Evolutionary conservation across 2,113 vertebrate genomes (phyloP), one percentile per base, ranked within the genome.

Genomic region (Chaetura pelagica): DNA sequence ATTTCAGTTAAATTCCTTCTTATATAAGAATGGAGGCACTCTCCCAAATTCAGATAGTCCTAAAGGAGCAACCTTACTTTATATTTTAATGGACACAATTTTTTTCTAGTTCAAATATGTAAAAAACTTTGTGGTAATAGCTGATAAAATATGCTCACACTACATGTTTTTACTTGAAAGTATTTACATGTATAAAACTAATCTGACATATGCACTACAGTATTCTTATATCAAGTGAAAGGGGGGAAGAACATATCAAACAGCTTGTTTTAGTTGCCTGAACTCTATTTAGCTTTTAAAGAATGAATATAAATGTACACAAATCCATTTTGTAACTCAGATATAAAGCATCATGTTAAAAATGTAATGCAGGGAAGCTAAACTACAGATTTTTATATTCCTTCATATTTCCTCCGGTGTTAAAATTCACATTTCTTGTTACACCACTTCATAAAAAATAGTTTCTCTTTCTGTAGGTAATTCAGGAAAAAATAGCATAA

Each of bases 161-260:
- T 88, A 18, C 87, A 30, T 74, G 63, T 66, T 94, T 69, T 93
- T 71, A 64, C 64, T 94, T 94, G 83, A 35, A 97, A 97, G 58
- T 35, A 94, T 94, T 97, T 93, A 67, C 80, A 92, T 59, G 35
- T 35, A 81, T 89, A 93, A 95, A 92, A 57, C 84, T 91, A 92
- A 94, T 64, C 38, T 85, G 85, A 87, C 44, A 93, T 81, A 82
- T 54, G 80, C 68, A 90, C 75, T 66, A 83, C 91, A 44, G 88
- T 91, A 46, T 91, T 96, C 84, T 72, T 68, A 48, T 59, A 69
- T 57, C 62, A 78, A 89, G 57, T 49, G 76, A 88, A 95, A 44
- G 9, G n/a, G 16, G 9, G 30, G 16, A n/a, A 66, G 12, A 80
- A n/a, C 35, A 44, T 92, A 93, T 89, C 73, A 87, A 75, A 75